A percentile compares a stretch with the other conserved stretches of the same genome.
phyloP scores from a whole-genome alignment of 2,888 invertebrate genomes.

The Mythimna impura region DNA sequence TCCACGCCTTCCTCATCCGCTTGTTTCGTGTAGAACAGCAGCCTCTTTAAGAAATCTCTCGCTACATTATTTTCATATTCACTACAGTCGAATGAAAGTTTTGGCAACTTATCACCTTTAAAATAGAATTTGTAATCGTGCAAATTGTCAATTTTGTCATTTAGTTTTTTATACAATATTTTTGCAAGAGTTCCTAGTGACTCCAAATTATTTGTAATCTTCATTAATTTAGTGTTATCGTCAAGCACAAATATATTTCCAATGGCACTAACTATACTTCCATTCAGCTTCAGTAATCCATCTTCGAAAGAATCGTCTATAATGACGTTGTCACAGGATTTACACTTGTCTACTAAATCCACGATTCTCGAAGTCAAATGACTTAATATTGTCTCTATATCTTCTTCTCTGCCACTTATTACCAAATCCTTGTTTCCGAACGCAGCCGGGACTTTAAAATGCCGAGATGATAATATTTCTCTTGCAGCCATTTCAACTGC shows the following conservation, averaged over 20 bases:
- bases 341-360: background rate
- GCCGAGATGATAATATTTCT: constrained; percentile 14
- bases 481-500: constrained; percentile 9
- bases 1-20: background rate
- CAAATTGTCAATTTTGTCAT: background rate
- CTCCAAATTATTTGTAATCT: background rate
- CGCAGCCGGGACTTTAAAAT: constrained; percentile 39
- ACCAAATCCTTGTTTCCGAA: constrained; percentile 54
- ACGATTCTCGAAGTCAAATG: background rate
- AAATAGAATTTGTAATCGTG: constrained; percentile 11
- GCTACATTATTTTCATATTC: background rate
- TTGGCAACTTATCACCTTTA: background rate
- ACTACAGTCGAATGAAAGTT: constrained; percentile 5
- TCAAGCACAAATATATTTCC: constrained; percentile 21
- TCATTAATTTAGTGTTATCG: background rate
- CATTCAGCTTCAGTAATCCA: background rate
- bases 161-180: constrained; percentile 1
- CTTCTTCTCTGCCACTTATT: constrained; percentile 2
- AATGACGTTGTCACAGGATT: constrained; percentile 4
- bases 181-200: constrained; percentile 5
- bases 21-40: constrained; percentile 1
- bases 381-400: constrained; percentile 10
- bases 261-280: background rate
- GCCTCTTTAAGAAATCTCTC: background rate
- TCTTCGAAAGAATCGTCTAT: constrained; percentile 26